phyloP scores from a whole-genome alignment of 2,797 vertebrate genomes.

The Danio aesculapii region DNA sequence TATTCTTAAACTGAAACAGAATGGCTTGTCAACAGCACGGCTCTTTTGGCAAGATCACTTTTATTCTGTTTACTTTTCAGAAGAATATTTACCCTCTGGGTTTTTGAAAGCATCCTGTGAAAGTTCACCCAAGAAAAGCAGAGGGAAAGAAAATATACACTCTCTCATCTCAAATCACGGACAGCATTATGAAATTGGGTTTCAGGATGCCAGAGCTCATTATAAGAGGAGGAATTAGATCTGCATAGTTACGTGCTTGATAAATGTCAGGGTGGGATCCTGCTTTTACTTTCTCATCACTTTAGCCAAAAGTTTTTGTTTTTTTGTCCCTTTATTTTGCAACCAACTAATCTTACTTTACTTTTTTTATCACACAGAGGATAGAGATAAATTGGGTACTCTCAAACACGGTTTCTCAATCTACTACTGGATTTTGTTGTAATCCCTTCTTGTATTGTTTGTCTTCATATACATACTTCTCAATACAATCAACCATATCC shows the following conservation, averaged over 20 bases:
- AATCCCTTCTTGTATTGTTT: no score
- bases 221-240: conserved; percentile 26
- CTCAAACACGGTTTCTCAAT: conserved; percentile 2
- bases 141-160: conserved; percentile 59
- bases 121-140: conserved; percentile 83
- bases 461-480: no score
- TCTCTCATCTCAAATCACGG: conserved; percentile 13
- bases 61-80: conserved; percentile 92
- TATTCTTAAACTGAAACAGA: conserved; percentile 91
- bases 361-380: background rate
- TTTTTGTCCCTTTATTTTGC: background rate
- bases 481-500: no score
- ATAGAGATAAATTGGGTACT: background rate
- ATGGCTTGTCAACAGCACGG: conserved; percentile 88
- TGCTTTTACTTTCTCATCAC: conserved; percentile 4
- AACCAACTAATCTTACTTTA: background rate
- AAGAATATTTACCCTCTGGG: conserved; percentile 92
- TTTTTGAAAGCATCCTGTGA: conserved; percentile 93
- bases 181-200: conserved; percentile 71
- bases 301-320: background rate
- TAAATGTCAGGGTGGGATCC: conserved; percentile 16
- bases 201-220: conserved; percentile 33
- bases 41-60: conserved; percentile 92
- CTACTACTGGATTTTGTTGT: background rate
- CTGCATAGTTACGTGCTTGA: conserved; percentile 14